These are phyloP conservation scores for Lasaia peninsularis DNA, from an alignment of 1,140 invertebrate species.

Conservation along the genomic window DNA sequence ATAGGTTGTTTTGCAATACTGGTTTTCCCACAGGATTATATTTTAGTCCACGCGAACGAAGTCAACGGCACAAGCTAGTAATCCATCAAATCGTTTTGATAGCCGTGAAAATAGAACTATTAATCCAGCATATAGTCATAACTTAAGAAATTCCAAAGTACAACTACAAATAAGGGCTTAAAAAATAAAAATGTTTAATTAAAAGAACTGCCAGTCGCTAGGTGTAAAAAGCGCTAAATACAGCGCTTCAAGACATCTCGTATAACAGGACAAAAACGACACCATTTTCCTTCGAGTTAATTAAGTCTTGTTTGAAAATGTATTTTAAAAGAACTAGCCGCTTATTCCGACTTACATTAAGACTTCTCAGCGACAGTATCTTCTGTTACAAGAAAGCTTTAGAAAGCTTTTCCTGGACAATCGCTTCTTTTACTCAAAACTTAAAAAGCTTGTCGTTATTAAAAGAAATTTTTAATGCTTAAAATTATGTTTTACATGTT, in stretches of 20 bases:
- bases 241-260: conserved; percentile 1
- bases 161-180: background rate
- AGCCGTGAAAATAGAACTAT: too few relatives aligned
- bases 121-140: too few relatives aligned
- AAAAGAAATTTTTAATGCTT: too few relatives aligned
- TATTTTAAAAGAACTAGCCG: conserved; percentile 5
- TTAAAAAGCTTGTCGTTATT: too few relatives aligned
- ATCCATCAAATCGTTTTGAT: too few relatives aligned
- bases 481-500: too few relatives aligned
- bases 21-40: too few relatives aligned
- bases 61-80: too few relatives aligned
- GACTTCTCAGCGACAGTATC: background rate
- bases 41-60: too few relatives aligned
- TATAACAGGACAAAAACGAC: background rate
- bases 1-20: too few relatives aligned
- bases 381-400: background rate
- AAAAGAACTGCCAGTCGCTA: background rate
- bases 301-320: conserved; percentile 1
- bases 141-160: background rate
- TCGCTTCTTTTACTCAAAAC: too few relatives aligned
- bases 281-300: background rate
- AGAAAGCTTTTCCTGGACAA: background rate
- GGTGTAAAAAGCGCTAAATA: conserved; percentile 4
- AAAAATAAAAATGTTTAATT: conserved; percentile 3
- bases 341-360: background rate